Evolutionary conservation across 2,113 vertebrate genomes (phyloP).

Genomic region (Panthera uncia): DNA sequence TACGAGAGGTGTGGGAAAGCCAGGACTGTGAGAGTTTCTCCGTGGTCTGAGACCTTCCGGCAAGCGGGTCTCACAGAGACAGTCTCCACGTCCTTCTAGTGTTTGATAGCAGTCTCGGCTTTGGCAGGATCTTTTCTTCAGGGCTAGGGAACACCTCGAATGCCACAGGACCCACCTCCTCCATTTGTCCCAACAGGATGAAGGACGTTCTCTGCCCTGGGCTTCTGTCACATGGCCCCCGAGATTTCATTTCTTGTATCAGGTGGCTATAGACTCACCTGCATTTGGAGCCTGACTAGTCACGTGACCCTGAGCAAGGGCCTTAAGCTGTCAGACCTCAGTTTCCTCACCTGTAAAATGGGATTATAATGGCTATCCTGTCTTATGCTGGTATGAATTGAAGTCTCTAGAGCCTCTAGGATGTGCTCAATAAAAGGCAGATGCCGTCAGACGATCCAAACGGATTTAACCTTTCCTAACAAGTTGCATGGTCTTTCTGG

Average conservation of each 20-base stretch:
- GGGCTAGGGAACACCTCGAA: fast-evolving
- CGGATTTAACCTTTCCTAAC: fast-evolving
- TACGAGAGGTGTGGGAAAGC: not conserved
- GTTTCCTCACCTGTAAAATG: not conserved
- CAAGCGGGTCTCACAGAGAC: not conserved
- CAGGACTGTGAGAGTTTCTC: fast-evolving
- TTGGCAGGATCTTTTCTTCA: not conserved
- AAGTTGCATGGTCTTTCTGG: fast-evolving
- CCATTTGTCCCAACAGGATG: too few species aligned
- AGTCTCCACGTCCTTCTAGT: not conserved
- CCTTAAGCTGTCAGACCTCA: not conserved
- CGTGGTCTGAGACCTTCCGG: fast-evolving
- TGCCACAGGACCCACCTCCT: fast-evolving
- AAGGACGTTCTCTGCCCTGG: not conserved
- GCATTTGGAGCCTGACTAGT: not conserved
- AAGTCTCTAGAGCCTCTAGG: not conserved
- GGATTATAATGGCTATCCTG: fast-evolving
- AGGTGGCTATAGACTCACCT: not conserved
- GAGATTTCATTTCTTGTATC: not conserved
- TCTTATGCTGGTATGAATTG: not conserved
- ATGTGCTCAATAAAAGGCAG: not conserved
- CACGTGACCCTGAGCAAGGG: not conserved
- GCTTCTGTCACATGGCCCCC: not conserved
- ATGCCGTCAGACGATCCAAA: fast-evolving
- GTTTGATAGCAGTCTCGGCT: fast-evolving